Percentiles rank a stretch among this genome's conserved stretches.
phyloP scores from a whole-genome alignment of 2,113 vertebrate species.

The Pseudolaguvia tuberculata region DNA sequence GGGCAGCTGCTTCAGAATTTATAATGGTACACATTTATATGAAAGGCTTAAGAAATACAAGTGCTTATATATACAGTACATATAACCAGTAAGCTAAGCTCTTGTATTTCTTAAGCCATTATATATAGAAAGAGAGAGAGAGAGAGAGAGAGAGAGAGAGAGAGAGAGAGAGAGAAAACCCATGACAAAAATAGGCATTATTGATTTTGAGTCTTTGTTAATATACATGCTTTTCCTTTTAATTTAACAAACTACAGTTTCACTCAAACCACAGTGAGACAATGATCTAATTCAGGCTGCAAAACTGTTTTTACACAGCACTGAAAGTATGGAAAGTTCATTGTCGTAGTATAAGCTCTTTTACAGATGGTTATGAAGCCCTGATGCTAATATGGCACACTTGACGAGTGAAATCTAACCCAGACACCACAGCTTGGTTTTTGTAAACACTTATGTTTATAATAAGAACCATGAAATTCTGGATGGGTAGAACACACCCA shows the following conservation, averaged over 20 bases:
- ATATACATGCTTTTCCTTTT: background rate
- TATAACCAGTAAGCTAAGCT: no score
- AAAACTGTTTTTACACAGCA: no score
- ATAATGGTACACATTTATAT: background rate
- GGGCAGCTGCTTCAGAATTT: slow-evolving; percentile 20
- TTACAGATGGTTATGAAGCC: background rate
- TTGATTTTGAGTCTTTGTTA: background rate
- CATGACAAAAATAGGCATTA: no score
- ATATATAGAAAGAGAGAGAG: no score
- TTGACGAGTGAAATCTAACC: background rate
- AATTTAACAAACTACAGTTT: background rate
- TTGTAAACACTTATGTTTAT: background rate
- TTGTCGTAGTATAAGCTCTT: background rate
- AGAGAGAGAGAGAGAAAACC: no score
- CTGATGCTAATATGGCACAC: background rate
- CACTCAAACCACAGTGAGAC: background rate
- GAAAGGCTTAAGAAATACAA: background rate
- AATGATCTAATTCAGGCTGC: no score
- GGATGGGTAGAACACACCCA: background rate
- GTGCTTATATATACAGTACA: background rate
- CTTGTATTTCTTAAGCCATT: no score
- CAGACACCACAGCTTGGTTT: background rate
- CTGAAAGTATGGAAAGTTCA: background rate
- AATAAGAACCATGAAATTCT: background rate
- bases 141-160: no score